These are phyloP conservation scores for Tylochromis polylepis DNA, from an alignment of 2,113 vertebrate species.

Conservation along the genomic window DNA sequence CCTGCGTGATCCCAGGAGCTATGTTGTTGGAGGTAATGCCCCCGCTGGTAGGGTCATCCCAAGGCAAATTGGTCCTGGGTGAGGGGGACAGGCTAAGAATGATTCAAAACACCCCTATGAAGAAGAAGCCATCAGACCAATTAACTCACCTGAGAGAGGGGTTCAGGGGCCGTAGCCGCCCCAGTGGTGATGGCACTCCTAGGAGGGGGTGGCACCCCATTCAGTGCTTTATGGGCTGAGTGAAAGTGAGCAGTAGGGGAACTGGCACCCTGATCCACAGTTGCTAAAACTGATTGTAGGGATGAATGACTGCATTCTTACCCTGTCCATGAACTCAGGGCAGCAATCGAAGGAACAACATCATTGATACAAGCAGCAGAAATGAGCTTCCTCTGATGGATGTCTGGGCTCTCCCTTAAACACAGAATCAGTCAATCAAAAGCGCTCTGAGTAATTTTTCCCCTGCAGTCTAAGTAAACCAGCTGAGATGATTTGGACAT, in stretches of 20 bases:
- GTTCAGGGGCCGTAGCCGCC: neutral
- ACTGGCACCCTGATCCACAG: neutral
- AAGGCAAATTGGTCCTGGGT: neutral
- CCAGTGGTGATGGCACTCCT: neutral
- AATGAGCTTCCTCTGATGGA: neutral
- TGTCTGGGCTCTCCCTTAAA: neutral
- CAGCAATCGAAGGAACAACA: neutral
- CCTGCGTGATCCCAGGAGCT: neutral
- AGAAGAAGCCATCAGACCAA: neutral
- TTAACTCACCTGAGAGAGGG: neutral
- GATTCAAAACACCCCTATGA: neutral
- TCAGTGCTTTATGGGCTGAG: neutral
- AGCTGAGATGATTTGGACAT: neutral
- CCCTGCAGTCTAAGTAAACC: neutral
- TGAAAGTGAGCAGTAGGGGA: neutral
- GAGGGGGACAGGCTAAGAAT: neutral
- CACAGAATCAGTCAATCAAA: neutral
- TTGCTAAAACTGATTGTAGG: neutral
- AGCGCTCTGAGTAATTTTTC: rapidly evolving
- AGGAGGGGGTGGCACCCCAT: neutral
- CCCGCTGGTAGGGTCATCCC: neutral
- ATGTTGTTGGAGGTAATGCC: too few species aligned
- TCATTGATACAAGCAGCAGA: neutral
- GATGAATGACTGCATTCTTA: neutral
- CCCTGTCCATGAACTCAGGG: neutral